Percentiles rank a stretch among this genome's conserved stretches.
phyloP scores from a whole-genome alignment of 2,113 vertebrate genomes.

The Chamaea fasciata region DNA sequence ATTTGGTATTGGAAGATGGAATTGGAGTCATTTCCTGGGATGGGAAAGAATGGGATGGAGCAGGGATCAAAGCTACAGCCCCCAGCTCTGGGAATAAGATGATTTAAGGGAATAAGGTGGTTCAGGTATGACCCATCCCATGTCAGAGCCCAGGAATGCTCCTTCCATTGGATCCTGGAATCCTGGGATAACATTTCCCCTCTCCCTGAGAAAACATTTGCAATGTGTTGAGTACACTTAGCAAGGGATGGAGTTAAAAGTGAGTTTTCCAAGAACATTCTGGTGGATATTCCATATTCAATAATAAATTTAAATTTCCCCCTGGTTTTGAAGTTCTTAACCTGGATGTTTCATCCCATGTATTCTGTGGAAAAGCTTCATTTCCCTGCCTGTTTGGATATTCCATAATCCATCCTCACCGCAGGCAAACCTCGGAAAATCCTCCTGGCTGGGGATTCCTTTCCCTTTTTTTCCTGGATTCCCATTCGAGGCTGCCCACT shows the following conservation, averaged over 20 bases:
- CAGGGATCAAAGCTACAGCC: not conserved
- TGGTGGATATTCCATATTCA: not conserved
- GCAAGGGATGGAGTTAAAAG: not conserved
- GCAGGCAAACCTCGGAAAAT: not conserved
- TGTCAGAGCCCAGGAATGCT: not conserved
- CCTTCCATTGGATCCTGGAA: not conserved
- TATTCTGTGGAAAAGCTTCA: slow-evolving; percentile 1
- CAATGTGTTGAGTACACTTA: not conserved
- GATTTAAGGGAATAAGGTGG: not conserved
- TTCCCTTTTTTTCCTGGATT: not conserved
- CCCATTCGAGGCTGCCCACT: not conserved
- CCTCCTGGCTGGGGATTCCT: not conserved
- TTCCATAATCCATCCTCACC: not conserved
- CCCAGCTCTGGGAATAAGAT: accelerated
- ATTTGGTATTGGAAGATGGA: not conserved
- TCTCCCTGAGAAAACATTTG: not conserved
- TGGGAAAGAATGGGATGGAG: not conserved
- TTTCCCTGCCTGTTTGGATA: not conserved
- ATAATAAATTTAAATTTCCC: not conserved
- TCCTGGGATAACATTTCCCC: not conserved
- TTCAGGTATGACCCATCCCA: not conserved
- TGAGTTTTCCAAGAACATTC: not conserved
- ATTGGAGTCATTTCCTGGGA: not conserved
- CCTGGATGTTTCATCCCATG: not conserved
- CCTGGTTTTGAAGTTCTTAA: not conserved